Evolutionary conservation across 2,797 vertebrate species (phyloP), one percentile per base, ranked within the genome.

Genomic region (Acropternis orthonyx): DNA sequence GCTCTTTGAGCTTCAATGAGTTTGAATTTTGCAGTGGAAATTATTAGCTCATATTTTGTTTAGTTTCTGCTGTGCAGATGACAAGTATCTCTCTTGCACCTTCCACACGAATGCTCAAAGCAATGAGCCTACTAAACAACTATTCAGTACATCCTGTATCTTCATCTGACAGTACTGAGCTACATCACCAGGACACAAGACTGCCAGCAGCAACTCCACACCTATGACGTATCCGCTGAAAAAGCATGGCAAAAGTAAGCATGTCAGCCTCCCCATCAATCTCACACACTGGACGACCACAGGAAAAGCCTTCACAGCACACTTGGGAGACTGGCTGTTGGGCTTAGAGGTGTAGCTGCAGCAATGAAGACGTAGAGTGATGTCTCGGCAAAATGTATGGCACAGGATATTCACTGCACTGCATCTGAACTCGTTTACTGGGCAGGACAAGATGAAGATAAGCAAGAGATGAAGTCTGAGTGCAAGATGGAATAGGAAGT

Each of bases 51-150:
- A 51, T 71, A 73, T 71, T 92, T 56, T 82, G 78, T 77, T 93
- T 77, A 23, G 19, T 48, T 89, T 94, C 73, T 91, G 58, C 89
- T 78, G 34, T 39, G 79, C 52, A 72, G 65, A 75, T 68, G 54
- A 77, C 72, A 91, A 91, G 66, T 36, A 49, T 44, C 56, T 71
- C 87, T 88, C 82, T 77, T 80, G 67, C 39, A 93, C 30, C 62
- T 91, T 94, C 85, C 82, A 93, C 76, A 68, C 14, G 77, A 95
- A 49, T 5, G 89, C 89, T 91, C 87, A 88, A 75, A 92, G 74
- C 89, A 92, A 82, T 24, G 10, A 89, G 68, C 68, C 49, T 71
- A 49, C 34, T 72, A 85, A 95, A 85, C 27, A 88, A 21, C 51
- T 71, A 52, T 36, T 83, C 66, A 92, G 89, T 24, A 94, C 56